A percentile compares a stretch with the other conserved stretches of the same genome.
phyloP scores from a whole-genome alignment of 2,888 invertebrate species.

The Lottia scabra region DNA sequence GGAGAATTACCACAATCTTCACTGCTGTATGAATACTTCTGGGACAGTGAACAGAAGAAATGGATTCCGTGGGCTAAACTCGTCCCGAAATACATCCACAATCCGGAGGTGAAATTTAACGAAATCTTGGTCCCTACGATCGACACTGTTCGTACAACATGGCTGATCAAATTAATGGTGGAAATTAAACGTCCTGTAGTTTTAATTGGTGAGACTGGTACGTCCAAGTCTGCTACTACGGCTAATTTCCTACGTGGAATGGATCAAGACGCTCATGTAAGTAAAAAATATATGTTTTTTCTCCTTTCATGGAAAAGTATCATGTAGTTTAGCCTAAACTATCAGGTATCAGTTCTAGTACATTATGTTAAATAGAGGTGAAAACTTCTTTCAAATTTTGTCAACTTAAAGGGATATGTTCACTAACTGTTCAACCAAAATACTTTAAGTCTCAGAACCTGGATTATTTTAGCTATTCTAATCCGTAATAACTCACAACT shows the following conservation, averaged over 20 bases:
- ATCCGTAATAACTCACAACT: too few relatives aligned
- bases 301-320: too few relatives aligned
- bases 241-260: slow-evolving; percentile 83
- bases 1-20: slow-evolving; percentile 82
- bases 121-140: slow-evolving; percentile 91
- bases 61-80: slow-evolving; percentile 91
- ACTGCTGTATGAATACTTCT: slow-evolving; percentile 85
- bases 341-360: too few relatives aligned
- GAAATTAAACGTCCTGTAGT: slow-evolving; percentile 83
- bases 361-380: too few relatives aligned
- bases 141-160: slow-evolving; percentile 85
- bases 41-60: slow-evolving; percentile 76
- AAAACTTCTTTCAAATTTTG: too few relatives aligned
- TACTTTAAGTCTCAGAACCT: too few relatives aligned
- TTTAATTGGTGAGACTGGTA: slow-evolving; percentile 90
- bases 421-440: too few relatives aligned
- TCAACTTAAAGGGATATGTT: too few relatives aligned
- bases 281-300: slow-evolving; percentile 25
- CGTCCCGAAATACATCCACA: slow-evolving; percentile 82
- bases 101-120: slow-evolving; percentile 78
- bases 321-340: too few relatives aligned
- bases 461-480: too few relatives aligned
- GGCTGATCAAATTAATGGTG: slow-evolving; percentile 79
- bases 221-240: slow-evolving; percentile 91
- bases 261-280: slow-evolving; percentile 74